Percentiles rank a stretch among this genome's conserved stretches.
These are phyloP conservation scores for Ceyx margarethae DNA, from an alignment of 2,113 vertebrate genomes.

Conservation along the genomic window DNA sequence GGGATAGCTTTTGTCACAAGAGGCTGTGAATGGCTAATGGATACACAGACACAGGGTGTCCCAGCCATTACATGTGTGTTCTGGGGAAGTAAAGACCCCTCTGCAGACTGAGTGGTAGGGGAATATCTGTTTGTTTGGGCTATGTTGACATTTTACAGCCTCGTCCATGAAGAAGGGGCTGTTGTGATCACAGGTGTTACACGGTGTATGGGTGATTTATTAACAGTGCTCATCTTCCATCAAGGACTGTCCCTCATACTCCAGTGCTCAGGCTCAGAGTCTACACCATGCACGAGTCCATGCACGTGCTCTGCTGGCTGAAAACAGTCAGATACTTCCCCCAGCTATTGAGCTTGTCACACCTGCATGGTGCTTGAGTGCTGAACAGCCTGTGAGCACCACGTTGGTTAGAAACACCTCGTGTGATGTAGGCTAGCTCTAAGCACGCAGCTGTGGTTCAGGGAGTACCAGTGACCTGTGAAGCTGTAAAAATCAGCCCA, in stretches of 20 bases:
- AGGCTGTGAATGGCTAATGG: not conserved
- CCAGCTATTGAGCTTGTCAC: not conserved
- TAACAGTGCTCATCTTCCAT: not conserved
- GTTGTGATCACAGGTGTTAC: accelerated
- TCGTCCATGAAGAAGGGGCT: not conserved
- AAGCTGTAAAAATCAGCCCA: not conserved
- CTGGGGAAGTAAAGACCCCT: not conserved
- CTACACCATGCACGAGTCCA: accelerated
- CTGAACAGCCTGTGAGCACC: not conserved
- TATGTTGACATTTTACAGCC: not conserved
- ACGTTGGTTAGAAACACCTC: not conserved
- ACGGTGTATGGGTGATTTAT: accelerated
- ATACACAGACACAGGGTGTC: not conserved
- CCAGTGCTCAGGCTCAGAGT: accelerated
- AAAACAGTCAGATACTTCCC: not conserved
- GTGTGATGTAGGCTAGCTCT: not conserved
- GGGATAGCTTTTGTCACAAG: not conserved
- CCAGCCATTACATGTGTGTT: not conserved
- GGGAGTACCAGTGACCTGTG: not conserved
- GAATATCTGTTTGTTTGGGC: not conserved
- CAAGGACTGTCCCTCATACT: not conserved
- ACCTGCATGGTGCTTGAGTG: not conserved
- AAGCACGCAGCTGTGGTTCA: not conserved
- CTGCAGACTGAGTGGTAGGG: not conserved
- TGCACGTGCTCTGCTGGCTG: not conserved